Evolutionary conservation across 2,113 vertebrate species (phyloP).

Genomic region (Sprattus sprattus): DNA sequence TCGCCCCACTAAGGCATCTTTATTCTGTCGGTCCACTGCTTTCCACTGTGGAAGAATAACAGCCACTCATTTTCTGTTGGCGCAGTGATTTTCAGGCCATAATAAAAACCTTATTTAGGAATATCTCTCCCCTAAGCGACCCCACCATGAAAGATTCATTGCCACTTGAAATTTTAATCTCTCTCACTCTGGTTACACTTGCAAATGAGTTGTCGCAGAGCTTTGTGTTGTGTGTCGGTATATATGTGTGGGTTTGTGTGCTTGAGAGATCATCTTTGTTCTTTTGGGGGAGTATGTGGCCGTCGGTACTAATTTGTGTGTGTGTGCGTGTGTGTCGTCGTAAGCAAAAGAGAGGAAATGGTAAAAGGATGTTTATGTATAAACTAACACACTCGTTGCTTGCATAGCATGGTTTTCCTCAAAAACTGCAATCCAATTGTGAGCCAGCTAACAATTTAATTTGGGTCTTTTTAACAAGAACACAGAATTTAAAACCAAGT

Average conservation of each 20-base stretch:
- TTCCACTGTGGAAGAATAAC: neutral
- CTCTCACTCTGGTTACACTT: conserved; percentile 32
- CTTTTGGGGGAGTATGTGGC: neutral
- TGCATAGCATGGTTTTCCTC: neutral
- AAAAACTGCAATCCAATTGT: neutral
- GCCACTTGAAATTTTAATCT: conserved; percentile 43
- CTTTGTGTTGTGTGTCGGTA: neutral
- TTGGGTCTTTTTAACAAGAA: too few relatives aligned
- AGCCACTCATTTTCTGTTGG: neutral
- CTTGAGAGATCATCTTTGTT: neutral
- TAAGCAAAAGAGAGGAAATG: neutral
- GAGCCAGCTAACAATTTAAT: too few relatives aligned
- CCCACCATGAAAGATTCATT: conserved; percentile 50
- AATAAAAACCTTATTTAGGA: neutral
- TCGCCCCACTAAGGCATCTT: neutral
- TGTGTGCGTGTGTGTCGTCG: neutral
- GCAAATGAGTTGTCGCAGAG: conserved; percentile 24
- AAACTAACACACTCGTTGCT: neutral
- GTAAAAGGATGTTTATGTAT: neutral
- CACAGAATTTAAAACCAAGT: too few relatives aligned
- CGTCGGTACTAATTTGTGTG: neutral
- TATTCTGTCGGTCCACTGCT: neutral
- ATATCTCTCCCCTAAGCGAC: conserved; percentile 35
- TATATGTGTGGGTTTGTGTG: conserved; percentile 4
- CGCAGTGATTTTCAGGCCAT: neutral